These are phyloP conservation scores for Sturnira hondurensis DNA, from an alignment of 2,113 vertebrate genomes.

Conservation along the genomic window DNA sequence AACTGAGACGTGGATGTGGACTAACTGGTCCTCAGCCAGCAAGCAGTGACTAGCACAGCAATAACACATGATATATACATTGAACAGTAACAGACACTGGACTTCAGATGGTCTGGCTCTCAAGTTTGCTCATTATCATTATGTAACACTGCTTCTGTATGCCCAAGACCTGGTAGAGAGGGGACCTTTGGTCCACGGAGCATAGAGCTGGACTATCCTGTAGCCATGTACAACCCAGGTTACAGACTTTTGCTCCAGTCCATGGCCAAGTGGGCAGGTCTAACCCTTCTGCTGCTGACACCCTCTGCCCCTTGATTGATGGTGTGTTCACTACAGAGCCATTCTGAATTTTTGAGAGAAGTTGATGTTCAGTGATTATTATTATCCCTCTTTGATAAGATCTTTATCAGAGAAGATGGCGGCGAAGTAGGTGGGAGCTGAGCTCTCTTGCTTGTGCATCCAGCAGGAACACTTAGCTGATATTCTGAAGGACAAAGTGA, in stretches of 20 bases:
- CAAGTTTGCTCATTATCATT: background rate
- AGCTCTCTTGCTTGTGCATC: too few species aligned
- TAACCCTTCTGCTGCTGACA: too few species aligned
- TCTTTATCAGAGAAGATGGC: background rate
- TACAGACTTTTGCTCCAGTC: too few species aligned
- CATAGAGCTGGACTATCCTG: background rate
- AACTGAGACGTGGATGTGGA: background rate
- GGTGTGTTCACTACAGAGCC: too few species aligned
- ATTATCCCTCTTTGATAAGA: background rate
- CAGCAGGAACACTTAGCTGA: too few species aligned
- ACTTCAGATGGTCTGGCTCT: background rate
- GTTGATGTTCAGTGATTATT: background rate
- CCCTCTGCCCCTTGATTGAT: too few species aligned
- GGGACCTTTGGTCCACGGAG: background rate
- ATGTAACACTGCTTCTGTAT: too few species aligned
- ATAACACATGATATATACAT: too few species aligned
- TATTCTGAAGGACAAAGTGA: too few species aligned
- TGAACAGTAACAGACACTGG: background rate
- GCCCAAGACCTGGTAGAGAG: background rate
- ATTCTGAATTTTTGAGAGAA: background rate
- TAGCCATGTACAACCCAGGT: too few species aligned
- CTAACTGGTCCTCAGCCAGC: background rate
- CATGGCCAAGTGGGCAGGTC: too few species aligned
- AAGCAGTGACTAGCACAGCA: background rate
- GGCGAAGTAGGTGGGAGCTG: too few species aligned